These are phyloP conservation scores for Branchellion lobata DNA, from an alignment of 2,888 invertebrate genomes.

Conservation along the genomic window DNA sequence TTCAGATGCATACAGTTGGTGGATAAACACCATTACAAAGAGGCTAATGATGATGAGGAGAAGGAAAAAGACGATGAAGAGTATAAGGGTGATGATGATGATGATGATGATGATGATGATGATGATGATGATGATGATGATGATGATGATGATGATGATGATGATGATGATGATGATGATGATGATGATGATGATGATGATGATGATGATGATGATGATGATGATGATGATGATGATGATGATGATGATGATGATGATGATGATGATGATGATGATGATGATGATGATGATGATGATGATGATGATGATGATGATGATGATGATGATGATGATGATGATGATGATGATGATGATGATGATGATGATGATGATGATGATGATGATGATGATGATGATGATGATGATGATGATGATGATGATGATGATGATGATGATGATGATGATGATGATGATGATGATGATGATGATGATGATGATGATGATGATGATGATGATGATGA, in stretches of 20 bases:
- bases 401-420: constrained; percentile 1
- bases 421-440: neutral
- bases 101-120: no score
- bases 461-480: neutral
- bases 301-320: constrained; percentile 1
- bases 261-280: neutral
- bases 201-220: neutral
- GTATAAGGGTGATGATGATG: neutral
- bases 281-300: neutral
- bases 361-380: constrained; percentile 1
- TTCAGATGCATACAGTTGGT: constrained; percentile 9
- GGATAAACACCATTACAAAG: neutral
- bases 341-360: constrained; percentile 1
- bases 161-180: constrained; percentile 1
- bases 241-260: neutral
- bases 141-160: neutral
- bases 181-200: constrained; percentile 1
- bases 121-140: constrained; percentile 6
- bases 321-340: neutral
- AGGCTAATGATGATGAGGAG: neutral
- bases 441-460: neutral
- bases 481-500: constrained; percentile 1
- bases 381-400: neutral
- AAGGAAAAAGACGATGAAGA: neutral
- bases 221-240: constrained; percentile 1